Base-by-base conservation (phyloP, 2,888 invertebrate genomes). In the Agrypnus murinus region DNA sequence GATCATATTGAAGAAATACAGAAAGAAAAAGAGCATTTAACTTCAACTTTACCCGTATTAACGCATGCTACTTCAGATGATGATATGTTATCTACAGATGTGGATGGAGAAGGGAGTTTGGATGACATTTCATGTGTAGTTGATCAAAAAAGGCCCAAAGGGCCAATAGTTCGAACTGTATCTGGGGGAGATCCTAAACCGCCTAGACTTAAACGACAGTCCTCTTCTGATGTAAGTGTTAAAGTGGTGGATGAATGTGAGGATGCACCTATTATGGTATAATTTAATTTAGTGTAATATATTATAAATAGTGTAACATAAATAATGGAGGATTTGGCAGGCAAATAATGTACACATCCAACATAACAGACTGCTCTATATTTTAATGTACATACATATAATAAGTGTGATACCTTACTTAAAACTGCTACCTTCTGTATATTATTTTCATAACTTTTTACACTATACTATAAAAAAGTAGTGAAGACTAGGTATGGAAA, bases 1-100 rank as follows among this genome's bases (percentile, higher is more conserved):
- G 92, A 91, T 5, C 93, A 94, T 84, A 93, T 94, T 74, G 90
- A 93, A 83, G 94, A 93, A 84, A 93, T 94, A 74, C 90, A 92
- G 83, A 93, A 93, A 84, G 94, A 95, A 84, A 95, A 94, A 85
- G 93, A 92, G 73, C 89, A 93, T 69, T 87, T 95, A 75, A 94
- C 95, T 31, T 92, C 92, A 60, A 92, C 93, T 71, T 87, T 95
- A 80, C 95, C 95, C 36, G 92, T 93, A 73, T 88, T 95, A 71
- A 93, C 94, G 73, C 91, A 95, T 77, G 92, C 95, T 45, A 93
- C 93, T 55, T 95, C 95, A 0, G 96, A 96, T 84, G 96, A 96
- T 84, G 96, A 96, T 85, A 88, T 96, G 82, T 87, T 96, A 57
- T 90, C 88, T 81, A 94, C 94, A 19, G 94, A 94, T 85, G 89